Evolutionary conservation across 2,797 vertebrate genomes (phyloP), one percentile per base, ranked within the genome.

Genomic region (Limnodromus scolopaceus): DNA sequence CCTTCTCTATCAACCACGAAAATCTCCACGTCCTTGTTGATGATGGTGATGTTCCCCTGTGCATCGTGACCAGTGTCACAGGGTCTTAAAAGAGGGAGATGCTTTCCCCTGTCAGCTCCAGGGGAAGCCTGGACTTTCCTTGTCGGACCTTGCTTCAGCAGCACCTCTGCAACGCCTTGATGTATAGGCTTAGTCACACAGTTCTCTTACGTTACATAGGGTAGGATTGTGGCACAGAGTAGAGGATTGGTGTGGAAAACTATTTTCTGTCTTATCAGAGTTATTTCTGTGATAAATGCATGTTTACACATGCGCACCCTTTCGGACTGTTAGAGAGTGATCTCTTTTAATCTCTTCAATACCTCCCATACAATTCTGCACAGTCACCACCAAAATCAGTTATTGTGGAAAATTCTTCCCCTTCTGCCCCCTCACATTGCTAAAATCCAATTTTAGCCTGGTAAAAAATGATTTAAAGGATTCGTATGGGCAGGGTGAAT

Each of bases 331-430:
- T 53, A 5, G 57, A 64, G 39, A 69, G 49, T n/a, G 68, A 75
- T 69, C 30, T 69, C 89, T 87, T 23, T 4, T 61, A 89, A 32
- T 84, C 53, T 74, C 63, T 88, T 58, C 63, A 63, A 6, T 69
- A 45, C 57, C 49, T 90, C 25, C 65, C 17, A 10, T 90, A 51
- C 45, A 74, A 22, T 89, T 92, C 46, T 83, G 90, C 64, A 60
- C 36, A 77, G 77, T 92, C 81, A 87, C 32, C 60, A 54, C 41
- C 63, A 68, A 66, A 94, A 79, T 68, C 66, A 46, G 80, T 91
- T 95, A 83, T n/a, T 4, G 23, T 6, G 3, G 94, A 93, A 95
- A 97, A 91, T 79, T 66, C 77, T 95, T 95, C 39, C 84, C 88
- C 74, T 94, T 76, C 80, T 93, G 84, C 57, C 78, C 85, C 71